Conservation (phyloP, 2,888 invertebrate genomes). For the Cosmia trapezina region DNA sequence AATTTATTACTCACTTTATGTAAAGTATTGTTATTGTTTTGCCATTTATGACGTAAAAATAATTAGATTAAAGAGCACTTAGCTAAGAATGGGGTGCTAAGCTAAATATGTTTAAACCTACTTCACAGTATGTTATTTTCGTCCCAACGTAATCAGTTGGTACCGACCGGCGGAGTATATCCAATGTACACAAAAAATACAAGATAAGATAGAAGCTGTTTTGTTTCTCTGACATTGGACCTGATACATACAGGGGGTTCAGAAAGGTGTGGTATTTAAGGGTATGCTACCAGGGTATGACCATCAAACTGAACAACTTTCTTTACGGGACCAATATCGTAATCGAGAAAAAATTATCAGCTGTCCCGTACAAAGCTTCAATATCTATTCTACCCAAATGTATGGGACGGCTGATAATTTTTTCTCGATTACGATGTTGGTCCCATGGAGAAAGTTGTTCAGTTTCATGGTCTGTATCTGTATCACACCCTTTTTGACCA, state of each 20-base stretch:
- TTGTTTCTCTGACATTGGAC: background rate
- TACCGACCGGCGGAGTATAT: background rate
- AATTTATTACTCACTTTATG: background rate
- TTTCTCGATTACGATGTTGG: too few species aligned
- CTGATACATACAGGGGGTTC: background rate
- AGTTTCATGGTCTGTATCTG: too few species aligned
- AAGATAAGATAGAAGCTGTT: constrained; percentile 7
- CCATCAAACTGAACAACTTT: too few species aligned
- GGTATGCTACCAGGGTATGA: too few species aligned
- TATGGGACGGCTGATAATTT: too few species aligned
- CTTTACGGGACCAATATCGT: too few species aligned
- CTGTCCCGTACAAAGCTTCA: too few species aligned
- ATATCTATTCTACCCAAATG: too few species aligned
- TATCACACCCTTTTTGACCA: too few species aligned
- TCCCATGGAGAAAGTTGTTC: too few species aligned
- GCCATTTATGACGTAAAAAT: background rate
- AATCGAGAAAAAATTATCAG: too few species aligned
- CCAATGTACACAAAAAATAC: background rate
- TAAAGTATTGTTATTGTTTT: background rate
- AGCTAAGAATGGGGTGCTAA: background rate
- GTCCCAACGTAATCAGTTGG: background rate
- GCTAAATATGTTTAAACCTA: background rate
- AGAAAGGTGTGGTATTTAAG: too few species aligned
- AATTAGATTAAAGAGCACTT: background rate
- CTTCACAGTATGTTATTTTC: background rate